phyloP scores from a whole-genome alignment of 2,797 vertebrate genomes.

The Lophius americanus region DNA sequence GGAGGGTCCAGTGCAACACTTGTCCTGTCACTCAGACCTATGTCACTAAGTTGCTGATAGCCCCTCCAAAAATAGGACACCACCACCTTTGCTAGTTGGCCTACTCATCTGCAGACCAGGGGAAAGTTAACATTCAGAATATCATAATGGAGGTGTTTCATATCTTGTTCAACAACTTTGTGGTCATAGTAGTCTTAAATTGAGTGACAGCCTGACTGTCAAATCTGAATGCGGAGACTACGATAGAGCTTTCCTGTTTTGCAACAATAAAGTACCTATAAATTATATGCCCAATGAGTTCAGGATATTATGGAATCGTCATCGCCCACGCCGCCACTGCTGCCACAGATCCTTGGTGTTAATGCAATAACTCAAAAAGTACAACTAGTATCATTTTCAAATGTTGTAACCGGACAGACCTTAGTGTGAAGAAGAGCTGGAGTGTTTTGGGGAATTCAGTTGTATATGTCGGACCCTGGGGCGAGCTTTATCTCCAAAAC shows the following conservation, averaged over 20 bases:
- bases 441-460: no score
- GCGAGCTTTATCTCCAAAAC: no score
- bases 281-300: no score
- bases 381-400: no score
- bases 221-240: conserved; percentile 9
- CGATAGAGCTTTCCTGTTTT: conserved; percentile 7
- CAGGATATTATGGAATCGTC: no score
- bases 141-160: conserved; percentile 54
- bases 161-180: conserved; percentile 39
- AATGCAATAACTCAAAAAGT: no score
- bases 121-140: conserved; percentile 55
- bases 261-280: no score
- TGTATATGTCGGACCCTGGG: no score
- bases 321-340: no score
- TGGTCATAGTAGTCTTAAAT: conserved; percentile 50
- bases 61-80: conserved; percentile 80
- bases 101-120: conserved; percentile 51
- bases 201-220: conserved; percentile 13
- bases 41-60: conserved; percentile 73
- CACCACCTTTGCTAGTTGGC: conserved; percentile 48
- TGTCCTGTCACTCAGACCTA: conserved; percentile 85
- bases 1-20: conserved; percentile 79
- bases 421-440: no score
- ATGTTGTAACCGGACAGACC: no score
- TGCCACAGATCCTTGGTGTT: no score